Conservation (phyloP, 2,888 invertebrate genomes). For the Mayetiola destructor region DNA sequence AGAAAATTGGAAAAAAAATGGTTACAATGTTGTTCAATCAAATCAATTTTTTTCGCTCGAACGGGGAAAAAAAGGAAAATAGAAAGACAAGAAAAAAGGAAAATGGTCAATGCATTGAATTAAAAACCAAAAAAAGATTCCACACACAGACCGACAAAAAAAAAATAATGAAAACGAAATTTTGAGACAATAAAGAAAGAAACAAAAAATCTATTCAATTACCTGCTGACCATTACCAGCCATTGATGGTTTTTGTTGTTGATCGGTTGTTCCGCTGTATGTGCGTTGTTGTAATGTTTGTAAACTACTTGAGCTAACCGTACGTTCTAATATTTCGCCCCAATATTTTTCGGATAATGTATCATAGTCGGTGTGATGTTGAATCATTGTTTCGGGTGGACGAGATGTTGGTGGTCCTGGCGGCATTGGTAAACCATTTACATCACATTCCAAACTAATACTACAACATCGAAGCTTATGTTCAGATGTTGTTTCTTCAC, state of each 20-base stretch:
- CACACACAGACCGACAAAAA: no score
- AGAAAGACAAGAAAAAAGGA: no score
- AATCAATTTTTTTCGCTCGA: no score
- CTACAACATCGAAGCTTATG: constrained; percentile 33
- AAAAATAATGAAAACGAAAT: no score
- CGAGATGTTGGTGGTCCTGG: constrained; percentile 32
- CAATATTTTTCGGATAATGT: constrained; percentile 56
- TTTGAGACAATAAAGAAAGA: no score
- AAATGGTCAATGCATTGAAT: no score
- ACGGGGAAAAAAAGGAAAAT: no score
- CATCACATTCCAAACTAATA: constrained; percentile 33
- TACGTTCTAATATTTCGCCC: constrained; percentile 65
- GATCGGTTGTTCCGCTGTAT: constrained; percentile 21
- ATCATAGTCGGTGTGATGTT: constrained; percentile 40
- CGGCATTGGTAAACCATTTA: constrained; percentile 32
- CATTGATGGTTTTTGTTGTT: constrained; percentile 1
- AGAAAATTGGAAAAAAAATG: no score
- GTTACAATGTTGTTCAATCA: no score
- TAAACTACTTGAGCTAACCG: constrained; percentile 58
- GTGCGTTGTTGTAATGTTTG: constrained; percentile 40
- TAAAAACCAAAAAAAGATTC: no score
- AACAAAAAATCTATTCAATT: no score
- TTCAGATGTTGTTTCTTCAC: constrained; percentile 28
- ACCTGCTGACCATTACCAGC: constrained; percentile 3
- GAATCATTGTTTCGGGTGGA: constrained; percentile 29